Conservation (phyloP, 2,113 vertebrate genomes). For the Apodemus sylvaticus region DNA sequence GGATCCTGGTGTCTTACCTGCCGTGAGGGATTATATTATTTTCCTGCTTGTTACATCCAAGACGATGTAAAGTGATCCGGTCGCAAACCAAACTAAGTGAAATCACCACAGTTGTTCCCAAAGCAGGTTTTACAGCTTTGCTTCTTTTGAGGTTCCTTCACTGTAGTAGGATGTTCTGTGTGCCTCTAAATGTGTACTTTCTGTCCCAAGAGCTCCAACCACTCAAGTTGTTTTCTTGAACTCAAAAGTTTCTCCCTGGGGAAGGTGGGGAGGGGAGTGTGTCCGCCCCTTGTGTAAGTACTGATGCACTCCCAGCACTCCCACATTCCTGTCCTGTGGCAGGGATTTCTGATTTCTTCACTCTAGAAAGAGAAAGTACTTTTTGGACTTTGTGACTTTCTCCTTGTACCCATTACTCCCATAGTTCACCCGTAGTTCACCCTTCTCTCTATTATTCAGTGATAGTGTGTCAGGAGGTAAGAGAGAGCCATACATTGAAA, state of each 20-base stretch:
- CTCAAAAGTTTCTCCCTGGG: too few species aligned
- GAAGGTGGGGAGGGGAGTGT: not conserved
- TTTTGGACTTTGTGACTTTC: not conserved
- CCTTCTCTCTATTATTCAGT: not conserved
- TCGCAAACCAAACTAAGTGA: not conserved
- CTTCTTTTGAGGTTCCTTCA: not conserved
- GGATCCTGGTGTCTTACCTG: not conserved
- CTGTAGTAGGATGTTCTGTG: not conserved
- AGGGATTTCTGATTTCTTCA: conserved; percentile 4
- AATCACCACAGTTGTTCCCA: not conserved
- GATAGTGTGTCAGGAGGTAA: not conserved
- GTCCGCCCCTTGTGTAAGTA: not conserved
- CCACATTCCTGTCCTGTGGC: not conserved
- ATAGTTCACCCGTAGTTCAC: not conserved
- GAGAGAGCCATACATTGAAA: not conserved
- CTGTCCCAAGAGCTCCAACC: not conserved
- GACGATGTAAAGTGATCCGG: not conserved
- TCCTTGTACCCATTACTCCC: not conserved
- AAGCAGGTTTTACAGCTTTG: not conserved
- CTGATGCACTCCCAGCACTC: not conserved
- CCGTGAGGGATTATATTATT: too few species aligned
- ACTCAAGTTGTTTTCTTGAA: not conserved
- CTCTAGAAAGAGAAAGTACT: not conserved
- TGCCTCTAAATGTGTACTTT: not conserved
- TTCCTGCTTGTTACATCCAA: not conserved